These are phyloP conservation scores for Orchesellides sinensis DNA, from an alignment of 2,888 invertebrate species.

Conservation along the genomic window DNA sequence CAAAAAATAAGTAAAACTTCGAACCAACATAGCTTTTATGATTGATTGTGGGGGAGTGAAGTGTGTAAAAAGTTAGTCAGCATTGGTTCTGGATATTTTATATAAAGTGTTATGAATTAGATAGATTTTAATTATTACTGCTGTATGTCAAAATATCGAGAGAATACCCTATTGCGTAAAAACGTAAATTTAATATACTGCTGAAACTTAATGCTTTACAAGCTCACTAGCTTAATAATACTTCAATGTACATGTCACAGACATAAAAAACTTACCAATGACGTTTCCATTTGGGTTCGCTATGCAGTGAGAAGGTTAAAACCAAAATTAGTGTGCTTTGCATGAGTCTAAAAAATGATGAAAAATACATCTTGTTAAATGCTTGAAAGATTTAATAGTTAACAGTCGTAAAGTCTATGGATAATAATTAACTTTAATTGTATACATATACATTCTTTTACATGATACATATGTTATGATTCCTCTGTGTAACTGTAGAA, in stretches of 20 bases:
- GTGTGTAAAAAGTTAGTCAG: slow-evolving; percentile 31
- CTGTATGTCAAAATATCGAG: slow-evolving; percentile 33
- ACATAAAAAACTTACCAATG: no score
- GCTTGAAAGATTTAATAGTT: slow-evolving; percentile 55
- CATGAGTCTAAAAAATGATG: slow-evolving; percentile 52
- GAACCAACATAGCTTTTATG: background rate
- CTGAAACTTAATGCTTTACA: background rate
- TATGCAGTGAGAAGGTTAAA: no score
- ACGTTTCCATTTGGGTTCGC: slow-evolving; percentile 31
- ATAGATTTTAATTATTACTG: background rate
- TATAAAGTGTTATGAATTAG: slow-evolving; percentile 41
- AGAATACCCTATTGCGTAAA: slow-evolving; percentile 40
- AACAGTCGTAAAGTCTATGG: background rate
- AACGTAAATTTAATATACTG: background rate
- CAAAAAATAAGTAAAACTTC: slow-evolving; percentile 7
- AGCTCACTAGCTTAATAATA: no score
- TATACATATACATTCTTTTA: background rate
- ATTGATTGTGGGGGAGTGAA: slow-evolving; percentile 1
- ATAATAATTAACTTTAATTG: background rate
- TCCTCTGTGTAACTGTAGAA: slow-evolving; percentile 41
- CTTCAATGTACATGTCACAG: no score
- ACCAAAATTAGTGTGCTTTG: slow-evolving; percentile 62
- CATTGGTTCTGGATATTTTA: slow-evolving; percentile 54
- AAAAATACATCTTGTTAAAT: slow-evolving; percentile 39
- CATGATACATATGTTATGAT: slow-evolving; percentile 16